A percentile compares a stretch with the other conserved stretches of the same genome.
These are phyloP conservation scores for Dermochelys coriacea DNA, from an alignment of 2,797 vertebrate species.

Conservation along the genomic window DNA sequence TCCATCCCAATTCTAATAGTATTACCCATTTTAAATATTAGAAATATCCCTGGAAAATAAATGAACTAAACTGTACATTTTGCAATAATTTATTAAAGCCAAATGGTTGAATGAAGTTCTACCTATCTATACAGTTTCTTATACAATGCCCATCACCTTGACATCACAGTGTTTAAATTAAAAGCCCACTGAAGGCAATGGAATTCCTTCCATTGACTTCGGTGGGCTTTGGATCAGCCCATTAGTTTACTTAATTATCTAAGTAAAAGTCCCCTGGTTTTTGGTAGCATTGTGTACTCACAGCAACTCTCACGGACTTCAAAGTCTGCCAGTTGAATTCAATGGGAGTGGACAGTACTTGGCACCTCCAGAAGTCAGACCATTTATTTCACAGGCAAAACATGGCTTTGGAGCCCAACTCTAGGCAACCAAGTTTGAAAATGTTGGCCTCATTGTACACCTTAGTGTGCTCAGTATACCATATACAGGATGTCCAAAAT, in stretches of 20 bases:
- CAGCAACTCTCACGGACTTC: not conserved
- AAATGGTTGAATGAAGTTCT: not conserved
- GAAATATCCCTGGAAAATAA: not conserved
- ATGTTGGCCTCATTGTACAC: not conserved
- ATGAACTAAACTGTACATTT: not conserved
- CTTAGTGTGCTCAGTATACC: not conserved
- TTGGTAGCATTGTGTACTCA: not conserved
- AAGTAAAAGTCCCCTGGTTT: not conserved
- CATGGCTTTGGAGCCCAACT: rapidly evolving
- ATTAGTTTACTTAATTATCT: not conserved
- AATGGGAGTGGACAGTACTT: not conserved
- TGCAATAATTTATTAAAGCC: not conserved
- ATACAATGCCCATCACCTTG: not conserved
- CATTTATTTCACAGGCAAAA: not conserved
- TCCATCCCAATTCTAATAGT: conserved; percentile 1
- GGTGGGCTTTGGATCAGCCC: not conserved
- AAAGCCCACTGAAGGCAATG: not conserved
- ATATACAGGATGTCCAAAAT: not conserved
- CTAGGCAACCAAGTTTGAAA: not conserved
- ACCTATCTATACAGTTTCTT: not conserved
- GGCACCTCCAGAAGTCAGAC: not conserved
- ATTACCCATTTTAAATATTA: not conserved
- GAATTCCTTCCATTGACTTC: not conserved
- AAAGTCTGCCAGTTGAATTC: not conserved
- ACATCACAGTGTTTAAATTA: not conserved